These are phyloP conservation scores for Platysteira castanea DNA, from an alignment of 2,113 vertebrate species.

Conservation along the genomic window DNA sequence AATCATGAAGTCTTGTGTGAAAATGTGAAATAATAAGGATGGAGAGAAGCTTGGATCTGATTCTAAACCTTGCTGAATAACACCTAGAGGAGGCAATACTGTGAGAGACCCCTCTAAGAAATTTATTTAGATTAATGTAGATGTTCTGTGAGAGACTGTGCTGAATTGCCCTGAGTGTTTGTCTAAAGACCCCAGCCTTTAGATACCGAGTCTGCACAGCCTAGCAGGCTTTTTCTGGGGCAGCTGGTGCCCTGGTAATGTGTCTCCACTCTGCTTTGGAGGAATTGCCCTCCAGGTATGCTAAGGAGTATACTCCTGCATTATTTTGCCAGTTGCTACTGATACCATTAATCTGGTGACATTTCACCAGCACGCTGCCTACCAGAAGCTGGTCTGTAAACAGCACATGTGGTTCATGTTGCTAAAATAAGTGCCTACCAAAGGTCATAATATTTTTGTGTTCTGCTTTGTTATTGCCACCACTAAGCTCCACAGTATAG, in stretches of 20 bases:
- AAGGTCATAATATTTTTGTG: not conserved
- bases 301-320: not conserved
- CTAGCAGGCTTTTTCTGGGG: not conserved
- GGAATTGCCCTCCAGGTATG: not conserved
- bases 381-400: not conserved
- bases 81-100: slow-evolving; percentile 45
- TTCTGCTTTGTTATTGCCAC: not conserved
- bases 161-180: not conserved
- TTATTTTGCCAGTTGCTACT: not conserved
- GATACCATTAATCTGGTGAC: not conserved
- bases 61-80: slow-evolving; percentile 66
- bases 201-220: not conserved
- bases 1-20: slow-evolving; percentile 72
- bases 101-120: not conserved
- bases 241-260: not conserved
- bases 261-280: not conserved
- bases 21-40: slow-evolving; percentile 64
- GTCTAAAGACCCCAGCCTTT: not conserved
- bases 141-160: not conserved
- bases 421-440: not conserved
- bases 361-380: not conserved
- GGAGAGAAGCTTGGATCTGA: slow-evolving; percentile 59
- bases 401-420: not conserved
- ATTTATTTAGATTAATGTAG: slow-evolving; percentile 33
- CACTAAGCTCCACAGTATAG: not conserved